A percentile compares a stretch with the other conserved stretches of the same genome.
phyloP scores from a whole-genome alignment of 2,888 invertebrate genomes.

The Troglohyphantes excavatus region DNA sequence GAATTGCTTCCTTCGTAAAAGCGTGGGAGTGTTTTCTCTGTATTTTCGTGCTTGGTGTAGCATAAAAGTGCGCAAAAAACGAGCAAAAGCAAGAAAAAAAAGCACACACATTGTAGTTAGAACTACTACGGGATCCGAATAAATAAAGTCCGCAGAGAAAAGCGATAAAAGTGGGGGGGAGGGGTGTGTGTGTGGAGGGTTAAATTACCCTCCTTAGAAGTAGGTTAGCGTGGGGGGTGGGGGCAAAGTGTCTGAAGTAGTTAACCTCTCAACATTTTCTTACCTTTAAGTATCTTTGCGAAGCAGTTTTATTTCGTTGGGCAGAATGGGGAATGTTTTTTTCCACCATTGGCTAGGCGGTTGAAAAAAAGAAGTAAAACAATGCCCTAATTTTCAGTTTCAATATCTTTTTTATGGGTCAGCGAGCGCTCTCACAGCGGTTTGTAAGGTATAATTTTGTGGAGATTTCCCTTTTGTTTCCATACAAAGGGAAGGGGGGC shows the following conservation, averaged over 20 bases:
- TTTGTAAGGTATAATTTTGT: constrained; percentile 16
- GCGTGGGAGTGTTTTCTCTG: constrained; percentile 23
- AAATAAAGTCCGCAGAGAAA: constrained; percentile 54
- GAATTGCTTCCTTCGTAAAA: constrained; percentile 23
- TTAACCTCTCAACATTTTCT: constrained; percentile 67
- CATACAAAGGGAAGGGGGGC: no score
- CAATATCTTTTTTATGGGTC: constrained; percentile 35
- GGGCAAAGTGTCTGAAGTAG: constrained; percentile 38
- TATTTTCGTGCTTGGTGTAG: constrained; percentile 42
- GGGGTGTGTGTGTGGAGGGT: neutral
- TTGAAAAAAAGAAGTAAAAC: constrained; percentile 32
- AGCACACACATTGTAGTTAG: constrained; percentile 32
- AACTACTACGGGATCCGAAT: constrained; percentile 40
- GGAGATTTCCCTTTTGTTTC: constrained; percentile 2
- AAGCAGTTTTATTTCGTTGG: constrained; percentile 69
- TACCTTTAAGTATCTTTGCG: constrained; percentile 66
- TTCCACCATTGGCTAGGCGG: constrained; percentile 40
- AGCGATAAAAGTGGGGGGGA: constrained; percentile 46
- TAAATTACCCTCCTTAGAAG: constrained; percentile 63
- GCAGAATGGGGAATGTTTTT: constrained; percentile 46
- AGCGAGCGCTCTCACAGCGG: constrained; percentile 22
- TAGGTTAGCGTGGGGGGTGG: constrained; percentile 26
- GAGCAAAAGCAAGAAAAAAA: neutral
- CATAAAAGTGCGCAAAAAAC: constrained; percentile 41
- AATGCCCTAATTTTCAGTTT: constrained; percentile 49